Conservation (phyloP, 2,113 vertebrate genomes). For the Tinamus guttatus region DNA sequence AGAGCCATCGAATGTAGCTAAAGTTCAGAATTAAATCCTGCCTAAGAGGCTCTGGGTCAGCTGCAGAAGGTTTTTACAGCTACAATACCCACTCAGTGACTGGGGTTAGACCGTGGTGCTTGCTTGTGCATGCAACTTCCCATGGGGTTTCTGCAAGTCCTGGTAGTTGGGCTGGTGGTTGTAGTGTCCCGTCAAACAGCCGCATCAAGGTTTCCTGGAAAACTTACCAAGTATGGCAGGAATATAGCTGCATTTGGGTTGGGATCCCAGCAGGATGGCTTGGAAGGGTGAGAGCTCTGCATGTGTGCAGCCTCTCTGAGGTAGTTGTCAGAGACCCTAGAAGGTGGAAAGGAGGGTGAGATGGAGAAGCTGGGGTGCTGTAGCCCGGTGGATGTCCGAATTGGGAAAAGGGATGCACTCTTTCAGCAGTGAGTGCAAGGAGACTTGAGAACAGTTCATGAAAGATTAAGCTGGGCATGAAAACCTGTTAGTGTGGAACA, state of each 20-base stretch:
- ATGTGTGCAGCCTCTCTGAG: neutral
- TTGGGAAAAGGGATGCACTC: fast-evolving
- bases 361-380: neutral
- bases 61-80: neutral
- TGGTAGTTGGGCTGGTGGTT: neutral
- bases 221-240: fast-evolving
- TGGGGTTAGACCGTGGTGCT: neutral
- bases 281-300: neutral
- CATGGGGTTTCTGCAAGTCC: neutral
- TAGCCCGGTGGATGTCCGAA: neutral
- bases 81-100: fast-evolving
- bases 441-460: constrained; percentile 2
- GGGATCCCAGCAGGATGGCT: neutral
- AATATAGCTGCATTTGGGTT: neutral
- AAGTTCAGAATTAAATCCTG: neutral
- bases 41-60: neutral
- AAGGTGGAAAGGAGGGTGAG: neutral
- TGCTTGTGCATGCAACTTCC: neutral
- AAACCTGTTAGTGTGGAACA: neutral
- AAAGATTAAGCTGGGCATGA: constrained; percentile 28
- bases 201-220: neutral
- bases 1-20: neutral
- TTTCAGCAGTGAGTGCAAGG: neutral
- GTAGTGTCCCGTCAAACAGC: neutral
- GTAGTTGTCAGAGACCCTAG: neutral